Conservation (phyloP, 2,888 invertebrate genomes). For the Linyphia triangularis region DNA sequence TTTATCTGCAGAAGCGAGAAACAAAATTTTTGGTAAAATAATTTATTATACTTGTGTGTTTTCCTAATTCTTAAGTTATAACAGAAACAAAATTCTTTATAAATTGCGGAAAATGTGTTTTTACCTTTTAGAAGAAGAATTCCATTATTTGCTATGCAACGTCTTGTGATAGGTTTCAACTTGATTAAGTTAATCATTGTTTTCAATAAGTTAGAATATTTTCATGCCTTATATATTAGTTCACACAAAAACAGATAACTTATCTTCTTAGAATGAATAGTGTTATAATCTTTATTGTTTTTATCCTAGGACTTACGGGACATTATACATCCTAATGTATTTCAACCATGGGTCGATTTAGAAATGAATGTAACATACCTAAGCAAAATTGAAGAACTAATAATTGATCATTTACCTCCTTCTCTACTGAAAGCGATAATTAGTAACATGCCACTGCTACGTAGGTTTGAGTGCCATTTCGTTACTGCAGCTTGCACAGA, state of each 20-base stretch:
- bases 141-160: background rate
- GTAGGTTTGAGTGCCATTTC: slow-evolving; percentile 49
- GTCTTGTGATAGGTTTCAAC: too few species aligned
- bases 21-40: slow-evolving; percentile 46
- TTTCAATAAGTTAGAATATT: background rate
- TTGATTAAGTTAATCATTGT: background rate
- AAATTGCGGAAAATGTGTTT: too few species aligned
- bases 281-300: background rate
- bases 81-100: too few species aligned
- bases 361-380: background rate
- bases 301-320: slow-evolving; percentile 43
- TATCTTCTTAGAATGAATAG: background rate
- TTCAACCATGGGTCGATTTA: slow-evolving; percentile 12
- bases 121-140: background rate
- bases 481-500: slow-evolving; percentile 31
- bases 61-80: too few species aligned
- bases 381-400: slow-evolving; percentile 36
- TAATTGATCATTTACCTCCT: slow-evolving; percentile 53
- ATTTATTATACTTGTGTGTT: too few species aligned
- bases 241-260: too few species aligned
- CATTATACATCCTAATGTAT: slow-evolving; percentile 19
- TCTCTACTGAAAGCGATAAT: slow-evolving; percentile 20
- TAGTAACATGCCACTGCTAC: slow-evolving; percentile 29
- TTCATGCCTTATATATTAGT: background rate
- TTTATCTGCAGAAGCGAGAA: slow-evolving; percentile 6